A percentile compares a stretch with the other conserved stretches of the same genome.
phyloP scores from a whole-genome alignment of 2,113 vertebrate genomes.

The Cygnus atratus region DNA sequence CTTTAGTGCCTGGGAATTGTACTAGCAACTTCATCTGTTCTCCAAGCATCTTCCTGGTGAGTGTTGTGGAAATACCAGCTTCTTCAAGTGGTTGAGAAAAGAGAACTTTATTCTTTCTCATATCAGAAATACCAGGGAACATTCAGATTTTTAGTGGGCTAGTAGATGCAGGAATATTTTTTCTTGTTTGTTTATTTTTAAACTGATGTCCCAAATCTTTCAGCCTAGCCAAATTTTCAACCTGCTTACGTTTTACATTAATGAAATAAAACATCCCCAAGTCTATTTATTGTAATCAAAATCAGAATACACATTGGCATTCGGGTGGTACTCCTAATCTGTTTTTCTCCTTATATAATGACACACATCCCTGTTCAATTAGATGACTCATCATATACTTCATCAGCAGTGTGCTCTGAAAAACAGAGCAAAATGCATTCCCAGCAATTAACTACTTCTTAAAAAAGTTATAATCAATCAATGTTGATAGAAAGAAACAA shows the following conservation, averaged over 20 bases:
- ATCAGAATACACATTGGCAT: conserved; percentile 21
- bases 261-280: conserved; percentile 1
- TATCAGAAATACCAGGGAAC: neutral
- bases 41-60: neutral
- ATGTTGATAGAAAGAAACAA: conserved; percentile 47
- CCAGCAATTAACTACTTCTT: conserved; percentile 58
- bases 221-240: neutral
- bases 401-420: conserved; percentile 17
- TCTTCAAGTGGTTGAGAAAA: neutral
- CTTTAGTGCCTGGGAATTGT: neutral
- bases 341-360: conserved; percentile 64
- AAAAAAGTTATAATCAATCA: conserved; percentile 35
- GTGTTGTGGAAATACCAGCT: neutral
- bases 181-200: neutral
- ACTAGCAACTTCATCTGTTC: neutral
- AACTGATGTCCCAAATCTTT: neutral
- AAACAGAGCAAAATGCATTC: conserved; percentile 56
- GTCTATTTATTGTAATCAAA: conserved; percentile 25
- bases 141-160: neutral
- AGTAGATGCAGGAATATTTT: neutral
- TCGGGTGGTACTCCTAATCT: conserved; percentile 41
- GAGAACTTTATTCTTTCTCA: neutral
- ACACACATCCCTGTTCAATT: conserved; percentile 64
- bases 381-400: conserved; percentile 69
- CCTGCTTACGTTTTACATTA: neutral